Conservation (phyloP, 2,113 vertebrate species). For the Petrocephalus zakoni region DNA sequence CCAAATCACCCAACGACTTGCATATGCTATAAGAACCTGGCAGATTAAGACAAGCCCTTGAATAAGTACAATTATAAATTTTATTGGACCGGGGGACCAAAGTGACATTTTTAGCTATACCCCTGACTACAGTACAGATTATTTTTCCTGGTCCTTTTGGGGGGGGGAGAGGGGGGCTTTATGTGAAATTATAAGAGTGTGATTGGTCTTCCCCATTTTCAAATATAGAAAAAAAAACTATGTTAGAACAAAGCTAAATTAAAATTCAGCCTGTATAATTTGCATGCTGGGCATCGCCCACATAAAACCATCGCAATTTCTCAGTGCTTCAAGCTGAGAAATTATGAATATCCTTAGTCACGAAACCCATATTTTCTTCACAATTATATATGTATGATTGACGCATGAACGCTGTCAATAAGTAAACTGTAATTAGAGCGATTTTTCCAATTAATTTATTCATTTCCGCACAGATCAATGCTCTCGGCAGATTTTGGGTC, state of each 20-base stretch:
- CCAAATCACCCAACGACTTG: not conserved
- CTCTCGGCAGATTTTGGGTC: not conserved
- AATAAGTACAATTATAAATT: not conserved
- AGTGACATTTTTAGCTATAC: not conserved
- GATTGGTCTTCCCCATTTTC: not conserved
- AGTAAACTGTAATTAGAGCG: constrained; percentile 14
- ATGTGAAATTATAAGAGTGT: not conserved
- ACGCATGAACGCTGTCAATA: not conserved
- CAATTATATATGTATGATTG: not conserved
- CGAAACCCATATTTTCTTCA: constrained; percentile 8
- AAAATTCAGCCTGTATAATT: not conserved
- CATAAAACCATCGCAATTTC: constrained; percentile 17
- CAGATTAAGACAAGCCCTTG: not conserved
- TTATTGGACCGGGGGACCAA: not conserved
- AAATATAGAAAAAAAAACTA: not conserved
- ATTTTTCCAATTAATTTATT: not conserved
- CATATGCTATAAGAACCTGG: not conserved
- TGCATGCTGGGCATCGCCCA: not conserved
- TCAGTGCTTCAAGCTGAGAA: constrained; percentile 21
- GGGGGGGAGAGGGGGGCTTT: not conserved
- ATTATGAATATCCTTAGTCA: constrained; percentile 7
- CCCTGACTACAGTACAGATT: not conserved
- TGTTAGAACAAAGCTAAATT: not conserved
- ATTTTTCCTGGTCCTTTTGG: not conserved
- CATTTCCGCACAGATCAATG: not conserved